phyloP scores from a whole-genome alignment of 1,140 invertebrate genomes.

The Mercenaria mercenaria region DNA sequence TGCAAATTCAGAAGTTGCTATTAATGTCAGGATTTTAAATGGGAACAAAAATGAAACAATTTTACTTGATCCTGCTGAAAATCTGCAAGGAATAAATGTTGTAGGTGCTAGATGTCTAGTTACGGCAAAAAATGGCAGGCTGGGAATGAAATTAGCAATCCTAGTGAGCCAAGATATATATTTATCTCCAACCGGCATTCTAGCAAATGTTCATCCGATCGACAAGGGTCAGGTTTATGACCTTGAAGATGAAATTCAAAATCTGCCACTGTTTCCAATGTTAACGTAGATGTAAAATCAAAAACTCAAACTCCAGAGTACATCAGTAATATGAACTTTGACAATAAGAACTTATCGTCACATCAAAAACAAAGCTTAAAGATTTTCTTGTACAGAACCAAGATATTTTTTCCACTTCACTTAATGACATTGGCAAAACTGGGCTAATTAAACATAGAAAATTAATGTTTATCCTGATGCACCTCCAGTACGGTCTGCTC shows the following conservation, averaged over 20 bases:
- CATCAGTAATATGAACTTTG: slow-evolving; percentile 18
- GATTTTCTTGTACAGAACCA: slow-evolving; percentile 59
- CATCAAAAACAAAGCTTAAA: slow-evolving; percentile 32
- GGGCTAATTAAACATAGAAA: slow-evolving; percentile 49
- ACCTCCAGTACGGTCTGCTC: slow-evolving; percentile 8
- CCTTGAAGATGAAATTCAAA: not conserved
- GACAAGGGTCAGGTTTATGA: not conserved
- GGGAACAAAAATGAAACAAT: slow-evolving; percentile 46
- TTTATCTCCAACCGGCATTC: not conserved
- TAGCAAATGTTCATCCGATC: slow-evolving; percentile 7
- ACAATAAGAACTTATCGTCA: slow-evolving; percentile 29
- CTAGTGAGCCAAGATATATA: slow-evolving; percentile 30
- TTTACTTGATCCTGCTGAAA: slow-evolving; percentile 60
- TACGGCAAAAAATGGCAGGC: slow-evolving; percentile 26
- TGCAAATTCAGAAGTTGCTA: slow-evolving; percentile 39
- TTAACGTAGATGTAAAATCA: not conserved
- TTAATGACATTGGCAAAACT: slow-evolving; percentile 61
- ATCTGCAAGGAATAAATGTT: slow-evolving; percentile 16
- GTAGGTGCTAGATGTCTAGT: slow-evolving; percentile 57
- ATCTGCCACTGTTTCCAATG: not conserved
- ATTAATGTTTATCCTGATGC: slow-evolving; percentile 61
- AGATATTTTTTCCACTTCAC: slow-evolving; percentile 58
- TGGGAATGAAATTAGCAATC: slow-evolving; percentile 49
- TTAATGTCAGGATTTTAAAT: slow-evolving; percentile 43
- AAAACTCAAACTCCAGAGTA: not conserved